Conservation (phyloP, 2,888 invertebrate species). For the Drosophila stalkeri region DNA sequence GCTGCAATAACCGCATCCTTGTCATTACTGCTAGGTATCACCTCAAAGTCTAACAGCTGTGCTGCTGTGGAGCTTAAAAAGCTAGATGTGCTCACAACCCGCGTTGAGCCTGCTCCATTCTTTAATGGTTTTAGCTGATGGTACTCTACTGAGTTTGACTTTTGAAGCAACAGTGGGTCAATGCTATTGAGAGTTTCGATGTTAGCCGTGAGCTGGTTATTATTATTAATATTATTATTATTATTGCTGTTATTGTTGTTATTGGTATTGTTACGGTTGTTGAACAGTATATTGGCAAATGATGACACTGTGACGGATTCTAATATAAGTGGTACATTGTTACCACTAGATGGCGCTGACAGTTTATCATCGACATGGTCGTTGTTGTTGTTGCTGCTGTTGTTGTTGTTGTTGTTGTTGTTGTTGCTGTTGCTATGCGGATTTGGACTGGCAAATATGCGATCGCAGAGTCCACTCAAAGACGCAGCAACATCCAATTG, state of each 20-base stretch:
- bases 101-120: constrained; percentile 16
- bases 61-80: constrained; percentile 61
- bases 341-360: constrained; percentile 24
- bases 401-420: constrained; percentile 37
- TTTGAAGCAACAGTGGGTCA: constrained; percentile 39
- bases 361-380: constrained; percentile 49
- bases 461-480: constrained; percentile 69
- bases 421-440: constrained; percentile 40
- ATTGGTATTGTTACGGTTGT: constrained; percentile 16
- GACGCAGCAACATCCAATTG: constrained; percentile 68
- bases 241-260: not conserved
- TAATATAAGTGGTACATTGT: constrained; percentile 50
- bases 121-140: constrained; percentile 68
- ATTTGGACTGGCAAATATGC: constrained; percentile 74
- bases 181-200: constrained; percentile 32
- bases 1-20: constrained; percentile 29
- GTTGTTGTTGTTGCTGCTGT: constrained; percentile 28
- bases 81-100: constrained; percentile 46
- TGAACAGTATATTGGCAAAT: constrained; percentile 70
- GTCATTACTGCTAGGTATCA: constrained; percentile 39
- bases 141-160: constrained; percentile 54
- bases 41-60: constrained; percentile 67
- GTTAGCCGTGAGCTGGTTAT: constrained; percentile 11
- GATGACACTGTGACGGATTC: constrained; percentile 70
- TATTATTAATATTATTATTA: not conserved